phyloP scores from a whole-genome alignment of 2,888 invertebrate genomes.

The Linyphia triangularis region DNA sequence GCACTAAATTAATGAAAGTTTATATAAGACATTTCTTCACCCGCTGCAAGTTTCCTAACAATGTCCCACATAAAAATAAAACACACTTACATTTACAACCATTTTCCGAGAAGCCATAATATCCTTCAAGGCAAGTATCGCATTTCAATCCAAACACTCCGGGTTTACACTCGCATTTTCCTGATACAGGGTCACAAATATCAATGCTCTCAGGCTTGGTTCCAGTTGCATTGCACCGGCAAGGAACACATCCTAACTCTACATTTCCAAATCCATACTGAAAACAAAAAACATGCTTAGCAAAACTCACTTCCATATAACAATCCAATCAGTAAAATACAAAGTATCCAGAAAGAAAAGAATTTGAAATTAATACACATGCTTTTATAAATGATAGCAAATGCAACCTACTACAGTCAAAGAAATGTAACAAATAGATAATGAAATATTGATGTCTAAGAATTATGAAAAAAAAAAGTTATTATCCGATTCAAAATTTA shows the following conservation, averaged over 20 bases:
- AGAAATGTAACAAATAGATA: too few species aligned
- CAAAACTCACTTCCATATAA: too few species aligned
- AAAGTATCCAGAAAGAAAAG: too few species aligned
- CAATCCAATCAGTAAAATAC: too few species aligned
- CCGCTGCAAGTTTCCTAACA: neutral
- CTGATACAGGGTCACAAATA: constrained; percentile 79
- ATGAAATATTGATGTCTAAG: too few species aligned
- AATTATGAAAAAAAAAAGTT: too few species aligned
- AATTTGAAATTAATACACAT: too few species aligned
- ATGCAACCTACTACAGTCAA: too few species aligned
- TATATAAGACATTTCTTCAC: neutral
- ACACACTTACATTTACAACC: constrained; percentile 86
- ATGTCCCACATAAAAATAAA: neutral
- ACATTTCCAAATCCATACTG: constrained; percentile 76
- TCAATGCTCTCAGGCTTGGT: constrained; percentile 77
- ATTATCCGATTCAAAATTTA: too few species aligned
- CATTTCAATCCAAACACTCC: constrained; percentile 77
- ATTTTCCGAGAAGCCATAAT: constrained; percentile 77
- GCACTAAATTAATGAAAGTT: neutral
- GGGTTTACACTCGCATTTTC: constrained; percentile 81
- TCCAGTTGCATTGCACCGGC: constrained; percentile 80
- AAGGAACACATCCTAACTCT: constrained; percentile 79
- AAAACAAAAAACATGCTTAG: constrained; percentile 73
- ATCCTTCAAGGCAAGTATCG: constrained; percentile 77
- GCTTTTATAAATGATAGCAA: too few species aligned